Percentiles rank a stretch among this genome's conserved stretches.
Conservation (phyloP, 2,113 vertebrate species). For the Papio anubis region DNA sequence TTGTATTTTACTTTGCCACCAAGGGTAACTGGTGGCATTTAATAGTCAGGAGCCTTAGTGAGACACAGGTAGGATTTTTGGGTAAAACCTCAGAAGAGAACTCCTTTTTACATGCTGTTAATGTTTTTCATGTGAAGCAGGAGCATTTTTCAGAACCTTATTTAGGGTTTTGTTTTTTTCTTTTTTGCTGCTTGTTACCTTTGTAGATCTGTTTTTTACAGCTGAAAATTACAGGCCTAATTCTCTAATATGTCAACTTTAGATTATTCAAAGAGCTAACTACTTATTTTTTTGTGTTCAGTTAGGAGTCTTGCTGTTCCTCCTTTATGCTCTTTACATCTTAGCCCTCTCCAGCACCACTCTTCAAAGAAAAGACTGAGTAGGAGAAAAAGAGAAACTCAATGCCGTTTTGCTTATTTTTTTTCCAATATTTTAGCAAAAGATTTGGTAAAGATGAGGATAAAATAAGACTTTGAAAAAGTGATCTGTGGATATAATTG, state of each 20-base stretch:
- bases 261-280: neutral
- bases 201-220: neutral
- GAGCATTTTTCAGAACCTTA: conserved; percentile 22
- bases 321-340: neutral
- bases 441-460: neutral
- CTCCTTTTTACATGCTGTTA: neutral
- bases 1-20: conserved; percentile 45
- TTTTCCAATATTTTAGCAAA: conserved; percentile 19
- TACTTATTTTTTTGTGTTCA: neutral
- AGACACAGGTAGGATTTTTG: neutral
- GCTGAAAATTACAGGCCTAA: conserved; percentile 16
- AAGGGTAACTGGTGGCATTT: neutral
- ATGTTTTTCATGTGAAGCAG: conserved; percentile 6
- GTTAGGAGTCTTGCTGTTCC: neutral
- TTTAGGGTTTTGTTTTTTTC: neutral
- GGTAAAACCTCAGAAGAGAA: neutral
- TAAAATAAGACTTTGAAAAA: conserved; percentile 16
- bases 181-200: neutral
- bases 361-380: conserved; percentile 24
- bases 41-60: conserved; percentile 8
- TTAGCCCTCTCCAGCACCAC: neutral
- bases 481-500: neutral
- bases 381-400: neutral
- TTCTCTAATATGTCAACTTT: neutral
- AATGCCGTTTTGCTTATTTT: neutral